Conservation (phyloP, 2,797 vertebrate genomes). For the Mycteria americana region DNA sequence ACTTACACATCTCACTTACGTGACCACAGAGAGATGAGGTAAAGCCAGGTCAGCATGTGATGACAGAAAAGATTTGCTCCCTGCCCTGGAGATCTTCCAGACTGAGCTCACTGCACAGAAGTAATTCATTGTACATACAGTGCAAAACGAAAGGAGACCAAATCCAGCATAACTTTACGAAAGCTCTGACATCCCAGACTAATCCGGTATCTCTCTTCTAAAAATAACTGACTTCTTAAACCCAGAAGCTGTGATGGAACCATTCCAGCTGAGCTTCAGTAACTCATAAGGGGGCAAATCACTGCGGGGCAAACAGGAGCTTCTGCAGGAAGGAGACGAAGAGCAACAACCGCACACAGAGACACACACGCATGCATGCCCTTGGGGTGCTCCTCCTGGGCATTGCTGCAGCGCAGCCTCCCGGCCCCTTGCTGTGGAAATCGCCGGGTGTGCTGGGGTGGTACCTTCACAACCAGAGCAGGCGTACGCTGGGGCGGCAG, state of each 20-base stretch:
- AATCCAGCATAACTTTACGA: neutral
- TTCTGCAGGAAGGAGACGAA: neutral
- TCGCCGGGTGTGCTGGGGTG: accelerated
- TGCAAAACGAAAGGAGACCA: slow-evolving; percentile 1
- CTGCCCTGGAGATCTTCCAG: neutral
- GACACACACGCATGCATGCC: accelerated
- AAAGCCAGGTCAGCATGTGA: neutral
- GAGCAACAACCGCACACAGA: accelerated
- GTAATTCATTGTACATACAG: neutral
- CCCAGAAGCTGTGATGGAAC: neutral
- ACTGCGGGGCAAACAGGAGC: neutral
- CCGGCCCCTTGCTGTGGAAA: accelerated
- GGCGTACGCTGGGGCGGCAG: accelerated
- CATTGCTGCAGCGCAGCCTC: neutral
- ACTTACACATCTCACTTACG: accelerated
- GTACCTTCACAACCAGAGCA: neutral
- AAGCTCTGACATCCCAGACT: neutral
- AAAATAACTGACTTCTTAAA: slow-evolving; percentile 14
- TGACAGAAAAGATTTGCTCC: neutral
- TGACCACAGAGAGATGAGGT: neutral
- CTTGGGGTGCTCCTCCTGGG: neutral
- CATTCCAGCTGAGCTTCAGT: neutral
- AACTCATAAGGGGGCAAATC: neutral
- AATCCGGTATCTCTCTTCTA: neutral
- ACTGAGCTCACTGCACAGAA: neutral